phyloP scores from a whole-genome alignment of 2,797 vertebrate species.

The Syngnathus rostellatus region DNA sequence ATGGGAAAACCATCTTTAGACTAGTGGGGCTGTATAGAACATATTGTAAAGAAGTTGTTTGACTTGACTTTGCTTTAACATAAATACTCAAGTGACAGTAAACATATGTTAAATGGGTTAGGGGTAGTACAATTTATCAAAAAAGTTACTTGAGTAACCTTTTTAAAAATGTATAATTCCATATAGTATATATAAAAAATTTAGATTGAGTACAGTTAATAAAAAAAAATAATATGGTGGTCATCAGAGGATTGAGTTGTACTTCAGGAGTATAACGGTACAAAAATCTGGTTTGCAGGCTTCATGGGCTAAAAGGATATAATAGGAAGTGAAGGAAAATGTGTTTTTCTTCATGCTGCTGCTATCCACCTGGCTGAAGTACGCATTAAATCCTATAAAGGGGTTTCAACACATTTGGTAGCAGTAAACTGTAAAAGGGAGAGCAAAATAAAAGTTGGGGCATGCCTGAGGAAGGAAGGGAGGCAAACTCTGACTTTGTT shows the following conservation, averaged over 20 bases:
- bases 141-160: too few relatives aligned
- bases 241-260: neutral
- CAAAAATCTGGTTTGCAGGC: neutral
- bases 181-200: too few relatives aligned
- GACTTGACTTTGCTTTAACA: too few relatives aligned
- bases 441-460: slow-evolving; percentile 13
- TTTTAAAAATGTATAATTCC: too few relatives aligned
- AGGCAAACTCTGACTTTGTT: slow-evolving; percentile 65
- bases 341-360: neutral
- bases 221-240: neutral
- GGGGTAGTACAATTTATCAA: too few relatives aligned
- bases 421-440: slow-evolving; percentile 16
- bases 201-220: too few relatives aligned
- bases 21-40: too few relatives aligned
- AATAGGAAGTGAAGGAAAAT: neutral
- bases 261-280: neutral
- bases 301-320: neutral
- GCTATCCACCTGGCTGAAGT: neutral
- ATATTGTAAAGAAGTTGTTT: too few relatives aligned
- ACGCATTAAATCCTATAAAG: slow-evolving; percentile 9
- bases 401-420: slow-evolving; percentile 18
- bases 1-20: too few relatives aligned
- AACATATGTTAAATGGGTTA: too few relatives aligned
- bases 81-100: too few relatives aligned
- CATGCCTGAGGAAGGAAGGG: slow-evolving; percentile 23